These are phyloP conservation scores for Lontra canadensis DNA, from an alignment of 2,113 vertebrate species.

Conservation along the genomic window DNA sequence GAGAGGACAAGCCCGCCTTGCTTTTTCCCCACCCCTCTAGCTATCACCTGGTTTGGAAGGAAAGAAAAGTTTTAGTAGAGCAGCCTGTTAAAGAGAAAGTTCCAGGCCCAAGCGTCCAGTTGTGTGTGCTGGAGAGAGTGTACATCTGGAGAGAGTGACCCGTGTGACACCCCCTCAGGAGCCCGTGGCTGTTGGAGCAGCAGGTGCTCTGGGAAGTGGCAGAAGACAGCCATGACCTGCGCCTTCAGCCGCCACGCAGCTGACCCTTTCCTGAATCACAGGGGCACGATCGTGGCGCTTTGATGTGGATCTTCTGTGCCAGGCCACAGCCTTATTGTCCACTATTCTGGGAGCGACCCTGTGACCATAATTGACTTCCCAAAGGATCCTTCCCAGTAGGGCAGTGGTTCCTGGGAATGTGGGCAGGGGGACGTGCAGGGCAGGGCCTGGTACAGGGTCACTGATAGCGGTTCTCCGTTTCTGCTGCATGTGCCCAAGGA, in stretches of 20 bases:
- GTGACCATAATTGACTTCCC: background rate
- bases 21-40: fast-evolving
- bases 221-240: fast-evolving
- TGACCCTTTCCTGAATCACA: background rate
- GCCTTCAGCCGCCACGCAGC: fast-evolving
- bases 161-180: fast-evolving
- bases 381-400: background rate
- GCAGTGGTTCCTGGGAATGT: fast-evolving
- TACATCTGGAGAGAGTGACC: background rate
- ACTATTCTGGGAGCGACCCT: background rate
- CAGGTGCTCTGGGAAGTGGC: fast-evolving
- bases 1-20: no score
- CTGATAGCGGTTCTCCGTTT: fast-evolving
- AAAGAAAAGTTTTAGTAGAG: no score
- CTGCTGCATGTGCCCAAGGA: fast-evolving
- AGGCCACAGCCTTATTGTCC: background rate
- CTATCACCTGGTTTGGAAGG: background rate
- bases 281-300: background rate
- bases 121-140: no score
- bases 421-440: no score
- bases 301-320: background rate
- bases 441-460: fast-evolving
- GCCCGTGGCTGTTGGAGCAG: no score
- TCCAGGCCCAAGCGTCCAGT: no score
- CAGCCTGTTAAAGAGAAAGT: background rate